Evolutionary conservation across 2,113 vertebrate species (phyloP), one percentile per base, ranked within the genome.

Genomic region (Crypturellus undulatus): DNA sequence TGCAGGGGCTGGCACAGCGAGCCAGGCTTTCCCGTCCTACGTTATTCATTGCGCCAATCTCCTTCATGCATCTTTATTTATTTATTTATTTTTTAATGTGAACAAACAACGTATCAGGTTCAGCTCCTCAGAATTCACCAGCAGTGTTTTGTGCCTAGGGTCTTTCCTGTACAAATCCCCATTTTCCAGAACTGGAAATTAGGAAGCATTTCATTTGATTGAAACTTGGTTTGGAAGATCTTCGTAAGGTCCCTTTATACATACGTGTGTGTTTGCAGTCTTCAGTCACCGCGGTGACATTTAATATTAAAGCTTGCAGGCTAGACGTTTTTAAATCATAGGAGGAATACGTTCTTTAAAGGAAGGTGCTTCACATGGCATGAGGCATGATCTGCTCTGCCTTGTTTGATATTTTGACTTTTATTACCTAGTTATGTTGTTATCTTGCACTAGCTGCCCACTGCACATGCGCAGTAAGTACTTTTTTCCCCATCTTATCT

Each of bases 401-500:
- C 47, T 38, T 68, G 20, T 82, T 83, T 94, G 45, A 30, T 77
- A 49, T 95, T 95, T 97, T 89, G 69, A 83, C 64, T 90, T 96
- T 94, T 93, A 88, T 95, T 84, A 78, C 89, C 62, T 71, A 72
- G 84, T 94, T 88, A 43, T 65, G 79, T 84, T 81, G 52, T 83
- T 94, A 93, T 45, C 24, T 59, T 94, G 90, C 93, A 95, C 90
- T 85, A 86, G 59, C 60, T 84, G 64, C 30, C 62, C 81, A 47
- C 45, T 76, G 86, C 94, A 84, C 94, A 92, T 95, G 79, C 73
- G 84, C 85, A 93, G 59, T 77, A 92, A 93, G 89, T 91, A 93
- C 64, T 17, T 69, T 75, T 80, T 38, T 30, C 52, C 10, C 49
- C 21, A 30, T 72, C 72, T 68, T 70, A 77, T 87, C 85, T 73